A percentile compares a stretch with the other conserved stretches of the same genome.
Conservation (phyloP, 1,140 invertebrate genomes). For the Penaeus vannamei region DNA sequence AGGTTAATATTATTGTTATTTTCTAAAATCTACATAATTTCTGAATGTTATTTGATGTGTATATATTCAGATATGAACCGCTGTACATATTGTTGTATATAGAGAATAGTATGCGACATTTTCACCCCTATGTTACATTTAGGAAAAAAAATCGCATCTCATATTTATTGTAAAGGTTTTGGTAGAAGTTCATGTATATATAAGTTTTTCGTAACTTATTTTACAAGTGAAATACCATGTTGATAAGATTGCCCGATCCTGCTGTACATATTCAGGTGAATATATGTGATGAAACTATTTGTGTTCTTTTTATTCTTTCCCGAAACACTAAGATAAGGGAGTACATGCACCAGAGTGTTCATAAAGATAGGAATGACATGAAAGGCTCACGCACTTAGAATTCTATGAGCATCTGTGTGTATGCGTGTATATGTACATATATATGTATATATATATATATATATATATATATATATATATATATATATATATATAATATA, state of each 20-base stretch:
- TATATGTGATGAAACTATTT: slow-evolving; percentile 45
- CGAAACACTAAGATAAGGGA: not conserved
- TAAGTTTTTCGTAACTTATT: slow-evolving; percentile 56
- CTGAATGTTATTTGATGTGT: slow-evolving; percentile 40
- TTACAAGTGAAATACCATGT: slow-evolving; percentile 19
- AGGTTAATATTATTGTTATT: slow-evolving; percentile 1
- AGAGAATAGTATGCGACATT: slow-evolving; percentile 8
- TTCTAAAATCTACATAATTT: not conserved
- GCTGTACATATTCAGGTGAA: slow-evolving; percentile 41
- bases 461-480: slow-evolving; percentile 28
- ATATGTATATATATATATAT: slow-evolving; percentile 28
- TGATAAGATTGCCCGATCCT: slow-evolving; percentile 22
- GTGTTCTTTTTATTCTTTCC: not conserved
- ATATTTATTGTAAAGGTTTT: slow-evolving; percentile 53
- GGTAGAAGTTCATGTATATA: slow-evolving; percentile 48
- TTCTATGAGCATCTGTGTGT: not conserved
- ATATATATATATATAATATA: slow-evolving; percentile 42
- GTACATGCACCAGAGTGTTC: too few species aligned
- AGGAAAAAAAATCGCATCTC: not conserved
- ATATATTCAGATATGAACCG: slow-evolving; percentile 37
- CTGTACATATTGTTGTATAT: slow-evolving; percentile 37
- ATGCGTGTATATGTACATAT: not conserved
- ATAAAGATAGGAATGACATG: too few species aligned
- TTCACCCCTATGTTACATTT: not conserved
- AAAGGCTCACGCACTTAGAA: not conserved